These are phyloP conservation scores for Nothocercus nigrocapillus DNA, from an alignment of 2,113 vertebrate genomes.

Conservation along the genomic window DNA sequence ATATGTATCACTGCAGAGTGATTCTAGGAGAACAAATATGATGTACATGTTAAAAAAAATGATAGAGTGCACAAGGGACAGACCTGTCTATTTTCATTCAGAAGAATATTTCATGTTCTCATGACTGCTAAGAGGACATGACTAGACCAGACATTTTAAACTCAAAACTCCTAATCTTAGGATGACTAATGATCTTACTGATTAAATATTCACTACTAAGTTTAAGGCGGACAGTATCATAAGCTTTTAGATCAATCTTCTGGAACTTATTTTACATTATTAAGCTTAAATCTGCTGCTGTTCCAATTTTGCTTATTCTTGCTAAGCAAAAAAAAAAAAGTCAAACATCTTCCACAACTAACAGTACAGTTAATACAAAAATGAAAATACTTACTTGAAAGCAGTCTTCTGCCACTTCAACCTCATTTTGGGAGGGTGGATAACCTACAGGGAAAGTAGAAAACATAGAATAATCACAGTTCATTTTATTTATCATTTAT, in stretches of 20 bases:
- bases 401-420: conserved; percentile 85
- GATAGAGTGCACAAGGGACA: no score
- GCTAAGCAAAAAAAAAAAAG: background rate
- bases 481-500: background rate
- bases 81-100: background rate
- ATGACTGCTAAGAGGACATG: background rate
- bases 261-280: background rate
- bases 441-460: conserved; percentile 77
- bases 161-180: background rate
- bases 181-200: background rate
- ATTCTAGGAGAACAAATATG: background rate
- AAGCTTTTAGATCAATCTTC: background rate
- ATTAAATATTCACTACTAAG: background rate
- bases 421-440: conserved; percentile 82
- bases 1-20: background rate
- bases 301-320: background rate
- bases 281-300: background rate
- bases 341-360: background rate
- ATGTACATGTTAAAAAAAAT: background rate
- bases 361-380: background rate
- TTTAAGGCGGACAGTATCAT: background rate
- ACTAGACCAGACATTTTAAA: background rate
- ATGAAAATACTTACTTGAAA: conserved; percentile 84
- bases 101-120: background rate
- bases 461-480: background rate